Conservation (phyloP, 2,113 vertebrate genomes). For the Rhea pennata region DNA sequence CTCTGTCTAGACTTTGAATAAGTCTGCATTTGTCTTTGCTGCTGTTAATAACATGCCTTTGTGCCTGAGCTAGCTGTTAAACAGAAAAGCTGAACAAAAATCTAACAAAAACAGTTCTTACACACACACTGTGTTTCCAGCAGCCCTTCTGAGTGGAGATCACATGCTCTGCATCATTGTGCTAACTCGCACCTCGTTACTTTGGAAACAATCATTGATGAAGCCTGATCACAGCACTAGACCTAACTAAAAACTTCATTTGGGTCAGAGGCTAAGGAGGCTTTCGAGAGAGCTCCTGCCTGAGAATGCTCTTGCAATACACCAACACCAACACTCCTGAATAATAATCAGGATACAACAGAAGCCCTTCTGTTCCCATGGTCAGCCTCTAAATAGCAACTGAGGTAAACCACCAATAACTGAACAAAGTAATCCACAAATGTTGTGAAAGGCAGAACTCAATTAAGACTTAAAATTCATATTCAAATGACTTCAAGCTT, state of each 20-base stretch:
- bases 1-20: not conserved
- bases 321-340: slow-evolving; percentile 64
- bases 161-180: slow-evolving; percentile 26
- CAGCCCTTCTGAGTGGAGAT: not conserved
- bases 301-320: slow-evolving; percentile 57
- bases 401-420: slow-evolving; percentile 14
- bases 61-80: slow-evolving; percentile 12
- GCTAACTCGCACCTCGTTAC: slow-evolving; percentile 42
- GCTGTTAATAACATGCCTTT: not conserved
- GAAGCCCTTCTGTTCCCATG: slow-evolving; percentile 71
- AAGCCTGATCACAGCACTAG: slow-evolving; percentile 47
- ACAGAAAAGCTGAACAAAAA: slow-evolving; percentile 49
- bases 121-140: not conserved
- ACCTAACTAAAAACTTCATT: slow-evolving; percentile 63
- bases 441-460: slow-evolving; percentile 35
- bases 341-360: slow-evolving; percentile 77
- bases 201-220: slow-evolving; percentile 65
- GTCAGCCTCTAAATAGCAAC: slow-evolving; percentile 24
- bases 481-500: not conserved
- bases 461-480: not conserved
- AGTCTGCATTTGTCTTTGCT: slow-evolving; percentile 6
- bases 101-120: not conserved
- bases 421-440: not conserved
- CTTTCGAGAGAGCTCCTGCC: slow-evolving; percentile 56
- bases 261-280: slow-evolving; percentile 67